These are phyloP conservation scores for Pinna nobilis DNA, from an alignment of 1,140 invertebrate species.

Conservation along the genomic window DNA sequence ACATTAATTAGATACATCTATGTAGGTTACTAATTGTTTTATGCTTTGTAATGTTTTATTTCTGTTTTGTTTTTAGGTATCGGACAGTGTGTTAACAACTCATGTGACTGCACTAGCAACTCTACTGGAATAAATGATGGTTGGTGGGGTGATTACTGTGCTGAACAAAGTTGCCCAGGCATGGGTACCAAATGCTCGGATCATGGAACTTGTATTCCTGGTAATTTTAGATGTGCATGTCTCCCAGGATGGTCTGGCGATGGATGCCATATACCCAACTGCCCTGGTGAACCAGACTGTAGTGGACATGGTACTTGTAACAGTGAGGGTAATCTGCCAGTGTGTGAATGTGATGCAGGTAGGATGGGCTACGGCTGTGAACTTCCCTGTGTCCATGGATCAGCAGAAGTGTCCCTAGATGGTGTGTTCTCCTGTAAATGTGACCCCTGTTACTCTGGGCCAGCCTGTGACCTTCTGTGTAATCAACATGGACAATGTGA, in stretches of 20 bases:
- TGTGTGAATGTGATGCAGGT: slow-evolving; percentile 36
- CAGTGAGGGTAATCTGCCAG: slow-evolving; percentile 24
- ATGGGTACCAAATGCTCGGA: slow-evolving; percentile 41
- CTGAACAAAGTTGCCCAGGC: slow-evolving; percentile 49
- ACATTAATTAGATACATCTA: not conserved
- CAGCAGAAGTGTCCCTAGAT: slow-evolving; percentile 23
- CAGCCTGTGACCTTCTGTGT: slow-evolving; percentile 49
- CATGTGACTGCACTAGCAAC: slow-evolving; percentile 38
- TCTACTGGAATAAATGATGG: slow-evolving; percentile 31
- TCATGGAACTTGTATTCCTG: slow-evolving; percentile 48
- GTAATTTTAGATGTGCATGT: slow-evolving; percentile 39
- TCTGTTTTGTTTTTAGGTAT: not conserved
- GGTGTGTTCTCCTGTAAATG: slow-evolving; percentile 45
- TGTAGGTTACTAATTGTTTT: not conserved
- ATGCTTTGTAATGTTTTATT: too few relatives aligned
- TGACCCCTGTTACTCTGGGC: slow-evolving; percentile 49
- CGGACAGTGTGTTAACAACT: slow-evolving; percentile 39
- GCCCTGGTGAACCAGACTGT: slow-evolving; percentile 49
- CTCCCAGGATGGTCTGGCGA: slow-evolving; percentile 43
- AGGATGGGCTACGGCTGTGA: slow-evolving; percentile 42
- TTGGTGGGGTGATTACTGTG: slow-evolving; percentile 50
- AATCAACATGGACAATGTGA: slow-evolving; percentile 46
- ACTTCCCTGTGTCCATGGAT: slow-evolving; percentile 45
- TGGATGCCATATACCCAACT: slow-evolving; percentile 45
- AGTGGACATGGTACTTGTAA: slow-evolving; percentile 46